Conservation (phyloP, 2,797 vertebrate genomes). For the Gambelia wislizenii region DNA sequence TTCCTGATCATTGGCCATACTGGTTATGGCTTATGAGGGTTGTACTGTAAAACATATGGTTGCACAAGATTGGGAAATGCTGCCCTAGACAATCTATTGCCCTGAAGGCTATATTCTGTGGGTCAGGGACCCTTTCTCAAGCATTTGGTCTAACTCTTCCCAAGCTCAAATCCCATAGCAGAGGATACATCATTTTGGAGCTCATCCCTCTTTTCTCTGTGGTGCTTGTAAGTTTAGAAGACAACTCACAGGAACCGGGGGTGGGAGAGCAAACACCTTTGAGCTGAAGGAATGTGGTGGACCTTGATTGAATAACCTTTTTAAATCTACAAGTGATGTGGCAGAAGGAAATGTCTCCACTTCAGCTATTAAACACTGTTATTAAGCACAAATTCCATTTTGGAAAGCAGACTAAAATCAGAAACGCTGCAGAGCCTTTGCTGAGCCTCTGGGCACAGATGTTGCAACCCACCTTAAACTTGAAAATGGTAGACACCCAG, state of each 20-base stretch:
- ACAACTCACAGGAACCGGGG: neutral
- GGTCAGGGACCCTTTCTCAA: neutral
- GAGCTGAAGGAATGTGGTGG: neutral
- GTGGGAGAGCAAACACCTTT: neutral
- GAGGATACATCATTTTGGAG: neutral
- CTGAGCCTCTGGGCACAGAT: neutral
- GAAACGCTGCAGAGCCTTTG: neutral
- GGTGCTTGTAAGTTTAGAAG: neutral
- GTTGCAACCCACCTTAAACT: neutral
- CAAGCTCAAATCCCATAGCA: neutral
- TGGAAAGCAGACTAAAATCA: neutral
- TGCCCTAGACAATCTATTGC: neutral
- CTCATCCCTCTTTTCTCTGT: neutral
- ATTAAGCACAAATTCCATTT: neutral
- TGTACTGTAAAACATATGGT: neutral
- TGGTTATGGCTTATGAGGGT: neutral
- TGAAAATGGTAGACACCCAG: neutral
- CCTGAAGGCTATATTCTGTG: neutral
- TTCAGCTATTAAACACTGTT: neutral
- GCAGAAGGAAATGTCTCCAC: conserved; percentile 13
- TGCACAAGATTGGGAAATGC: neutral
- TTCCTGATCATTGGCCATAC: neutral
- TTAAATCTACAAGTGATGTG: conserved; percentile 8
- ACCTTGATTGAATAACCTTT: conserved; percentile 2
- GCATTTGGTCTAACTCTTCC: neutral